Evolutionary conservation across 35 echinoderm and acorn worm species (phyloP).

Genomic region (Lytechinus variegatus): DNA sequence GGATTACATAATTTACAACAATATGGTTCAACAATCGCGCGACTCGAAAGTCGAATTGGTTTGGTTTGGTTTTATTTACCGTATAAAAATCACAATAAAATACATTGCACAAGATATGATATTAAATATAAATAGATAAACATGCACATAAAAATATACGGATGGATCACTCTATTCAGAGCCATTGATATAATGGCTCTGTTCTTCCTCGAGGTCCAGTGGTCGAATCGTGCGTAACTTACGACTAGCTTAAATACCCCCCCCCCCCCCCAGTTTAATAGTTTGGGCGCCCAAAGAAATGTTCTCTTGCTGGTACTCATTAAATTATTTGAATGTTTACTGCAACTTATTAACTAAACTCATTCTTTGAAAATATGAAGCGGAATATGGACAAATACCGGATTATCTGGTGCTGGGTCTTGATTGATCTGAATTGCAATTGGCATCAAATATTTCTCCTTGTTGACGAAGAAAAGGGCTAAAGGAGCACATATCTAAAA

Average conservation of each 20-base stretch:
- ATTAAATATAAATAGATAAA: too few relatives aligned
- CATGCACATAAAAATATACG: too few relatives aligned
- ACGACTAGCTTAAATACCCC: background rate
- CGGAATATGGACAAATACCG: conserved; percentile 19
- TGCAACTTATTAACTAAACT: background rate
- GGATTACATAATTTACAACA: too few relatives aligned
- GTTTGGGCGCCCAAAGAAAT: background rate
- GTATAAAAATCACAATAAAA: too few relatives aligned
- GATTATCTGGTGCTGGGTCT: conserved; percentile 67
- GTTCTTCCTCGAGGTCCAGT: too few relatives aligned
- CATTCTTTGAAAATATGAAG: background rate
- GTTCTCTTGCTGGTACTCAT: background rate
- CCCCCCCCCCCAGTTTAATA: background rate
- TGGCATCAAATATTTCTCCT: conserved; percentile 67
- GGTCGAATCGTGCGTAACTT: background rate
- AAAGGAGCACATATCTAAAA: conserved; percentile 68
- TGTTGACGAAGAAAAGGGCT: conserved; percentile 82
- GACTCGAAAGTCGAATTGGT: background rate
- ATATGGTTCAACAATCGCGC: too few relatives aligned
- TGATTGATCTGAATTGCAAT: conserved; percentile 76
- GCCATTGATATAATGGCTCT: too few relatives aligned
- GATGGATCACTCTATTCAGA: too few relatives aligned
- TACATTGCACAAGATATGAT: too few relatives aligned
- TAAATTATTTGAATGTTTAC: background rate
- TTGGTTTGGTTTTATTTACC: too few relatives aligned